Conservation (phyloP, 2,113 vertebrate species). For the Odontophorus gujanensis region DNA sequence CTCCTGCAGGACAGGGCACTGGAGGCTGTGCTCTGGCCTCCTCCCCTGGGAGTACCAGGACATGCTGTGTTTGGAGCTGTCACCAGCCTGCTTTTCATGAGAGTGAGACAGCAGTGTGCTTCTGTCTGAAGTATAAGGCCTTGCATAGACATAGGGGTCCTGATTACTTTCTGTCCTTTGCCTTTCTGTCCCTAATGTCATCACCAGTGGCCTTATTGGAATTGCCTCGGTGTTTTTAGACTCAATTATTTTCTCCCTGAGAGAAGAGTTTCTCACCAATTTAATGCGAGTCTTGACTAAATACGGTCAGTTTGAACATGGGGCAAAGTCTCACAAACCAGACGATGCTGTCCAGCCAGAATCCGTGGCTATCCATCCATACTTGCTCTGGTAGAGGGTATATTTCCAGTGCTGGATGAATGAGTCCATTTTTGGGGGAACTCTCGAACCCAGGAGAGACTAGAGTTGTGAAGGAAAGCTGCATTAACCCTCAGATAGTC, state of each 20-base stretch:
- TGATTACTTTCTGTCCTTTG: not conserved
- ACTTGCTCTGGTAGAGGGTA: not conserved
- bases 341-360: not conserved
- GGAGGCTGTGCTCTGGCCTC: not conserved
- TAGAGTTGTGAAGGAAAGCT: not conserved
- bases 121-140: not conserved
- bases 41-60: not conserved
- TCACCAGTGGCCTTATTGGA: not conserved
- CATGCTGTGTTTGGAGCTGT: not conserved
- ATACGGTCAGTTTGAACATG: not conserved
- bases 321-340: not conserved
- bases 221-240: not conserved
- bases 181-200: not conserved
- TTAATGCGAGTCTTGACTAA: not conserved
- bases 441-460: not conserved
- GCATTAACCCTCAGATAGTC: not conserved
- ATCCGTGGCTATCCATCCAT: not conserved
- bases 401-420: fast-evolving
- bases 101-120: not conserved
- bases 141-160: not conserved
- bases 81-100: not conserved
- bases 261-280: not conserved
- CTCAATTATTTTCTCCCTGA: not conserved
- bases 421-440: not conserved
- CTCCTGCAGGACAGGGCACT: not conserved